A percentile compares a stretch with the other conserved stretches of the same genome.
Evolutionary conservation across 2,888 invertebrate genomes (phyloP).

Genomic region (Caenorhabditis zanzibari): DNA sequence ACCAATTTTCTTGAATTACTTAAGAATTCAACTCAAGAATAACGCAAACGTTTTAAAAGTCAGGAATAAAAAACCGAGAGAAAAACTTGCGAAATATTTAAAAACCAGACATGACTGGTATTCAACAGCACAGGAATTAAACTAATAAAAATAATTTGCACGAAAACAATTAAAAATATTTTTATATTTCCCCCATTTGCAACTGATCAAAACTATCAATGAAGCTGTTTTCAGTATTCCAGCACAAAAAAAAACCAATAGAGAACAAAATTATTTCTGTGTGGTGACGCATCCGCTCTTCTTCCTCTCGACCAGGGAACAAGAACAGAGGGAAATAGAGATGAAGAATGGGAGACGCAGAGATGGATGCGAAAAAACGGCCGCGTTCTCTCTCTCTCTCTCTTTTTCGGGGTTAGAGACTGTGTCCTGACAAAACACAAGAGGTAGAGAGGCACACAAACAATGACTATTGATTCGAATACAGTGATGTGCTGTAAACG

Average conservation of each 20-base stretch:
- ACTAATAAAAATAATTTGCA: too few relatives aligned
- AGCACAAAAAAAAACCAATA: constrained; percentile 15
- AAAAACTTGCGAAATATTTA: background rate
- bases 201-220: background rate
- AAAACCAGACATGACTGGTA: too few relatives aligned
- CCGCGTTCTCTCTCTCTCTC: constrained; percentile 34
- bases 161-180: too few relatives aligned
- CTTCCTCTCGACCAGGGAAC: constrained; percentile 20
- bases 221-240: background rate
- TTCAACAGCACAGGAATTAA: too few relatives aligned
- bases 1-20: background rate
- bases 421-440: constrained; percentile 4
- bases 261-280: background rate
- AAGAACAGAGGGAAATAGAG: constrained; percentile 5
- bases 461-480: constrained; percentile 16
- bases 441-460: constrained; percentile 17
- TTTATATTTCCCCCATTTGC: too few relatives aligned
- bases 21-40: background rate
- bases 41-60: background rate
- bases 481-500: background rate
- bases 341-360: constrained; percentile 25
- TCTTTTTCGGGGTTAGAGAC: constrained; percentile 19
- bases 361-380: constrained; percentile 13
- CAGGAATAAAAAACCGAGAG: background rate
- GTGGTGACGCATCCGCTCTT: constrained; percentile 29